Evolutionary conservation across 2,888 invertebrate species (phyloP), one percentile per base, ranked within the genome.

Genomic region (Eubasilissa splendida): DNA sequence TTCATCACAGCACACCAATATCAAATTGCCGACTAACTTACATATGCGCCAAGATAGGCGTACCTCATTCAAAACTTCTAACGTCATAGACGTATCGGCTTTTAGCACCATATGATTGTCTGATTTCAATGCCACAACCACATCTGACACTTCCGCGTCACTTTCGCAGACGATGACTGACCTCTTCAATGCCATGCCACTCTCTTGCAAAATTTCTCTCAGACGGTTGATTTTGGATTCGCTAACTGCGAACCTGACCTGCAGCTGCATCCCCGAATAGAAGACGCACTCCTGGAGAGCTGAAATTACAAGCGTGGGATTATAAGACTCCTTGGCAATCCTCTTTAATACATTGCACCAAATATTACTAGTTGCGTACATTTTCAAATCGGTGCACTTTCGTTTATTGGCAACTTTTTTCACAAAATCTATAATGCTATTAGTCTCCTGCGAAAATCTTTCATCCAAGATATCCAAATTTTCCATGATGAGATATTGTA

Each of bases 251-350:
- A 91, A 86, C 80, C 89, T 87, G 50, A 92, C 85, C 12, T 88
- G 87, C 68, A 92, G 88, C 85, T 88, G 81, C 84, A 91, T 88
- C 86, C 91, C 84, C n/a, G 93, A 94, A 87, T 94, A 96, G 12
- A 95, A 88, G 0, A 95, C 92, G 70, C 95, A 95, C 88, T 96
- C 96, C 84, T 95, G 90, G 84, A 93, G 93, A 33, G 95, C 93
- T 0, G 93, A 92, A 78, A 96, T 93, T 79, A 94, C 93, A 4
- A 96, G 87, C 0, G 93, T 88, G 0, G 95, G 93, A 85, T 92
- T 90, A 0, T 90, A 88, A 14, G 93, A 90, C 66, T 88, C 89
- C 60, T 88, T 89, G 0, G 91, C 89, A 50, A 95, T 88, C 0
- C 89, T 87, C 70, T 91, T 89, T 85, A 96, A 87, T 11, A 89